Conservation (phyloP, 1,140 invertebrate species). For the Geopemphigus sp. region DNA sequence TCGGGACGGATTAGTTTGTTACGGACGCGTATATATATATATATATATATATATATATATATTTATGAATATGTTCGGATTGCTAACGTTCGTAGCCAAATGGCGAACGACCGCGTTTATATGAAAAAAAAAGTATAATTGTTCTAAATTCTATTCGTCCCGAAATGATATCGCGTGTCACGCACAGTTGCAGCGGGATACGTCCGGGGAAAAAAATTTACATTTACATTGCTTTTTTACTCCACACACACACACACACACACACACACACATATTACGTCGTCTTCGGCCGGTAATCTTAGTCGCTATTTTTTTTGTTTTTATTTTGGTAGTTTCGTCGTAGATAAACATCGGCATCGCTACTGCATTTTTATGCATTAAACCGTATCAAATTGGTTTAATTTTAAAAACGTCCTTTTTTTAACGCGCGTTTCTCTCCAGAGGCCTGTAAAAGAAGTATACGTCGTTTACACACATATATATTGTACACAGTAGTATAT, state of each 20-base stretch:
- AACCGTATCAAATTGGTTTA: conserved; percentile 6
- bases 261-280: background rate
- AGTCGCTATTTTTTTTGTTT: background rate
- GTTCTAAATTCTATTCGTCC: too few species aligned
- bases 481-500: too few species aligned
- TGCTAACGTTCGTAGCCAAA: too few species aligned
- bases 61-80: too few species aligned
- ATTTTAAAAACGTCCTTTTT: background rate
- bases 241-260: background rate
- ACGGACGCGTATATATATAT: too few species aligned
- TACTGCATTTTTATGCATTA: conserved; percentile 6
- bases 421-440: background rate
- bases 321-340: background rate
- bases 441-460: background rate
- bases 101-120: too few species aligned
- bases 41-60: too few species aligned
- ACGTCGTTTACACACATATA: background rate
- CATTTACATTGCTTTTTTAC: conserved; percentile 1
- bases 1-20: too few species aligned
- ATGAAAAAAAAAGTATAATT: too few species aligned
- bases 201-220: background rate
- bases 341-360: background rate
- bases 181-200: background rate
- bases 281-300: background rate
- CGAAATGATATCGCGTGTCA: too few species aligned